Evolutionary conservation across 2,888 invertebrate species (phyloP).

Genomic region (Glaucopsyche alexis): DNA sequence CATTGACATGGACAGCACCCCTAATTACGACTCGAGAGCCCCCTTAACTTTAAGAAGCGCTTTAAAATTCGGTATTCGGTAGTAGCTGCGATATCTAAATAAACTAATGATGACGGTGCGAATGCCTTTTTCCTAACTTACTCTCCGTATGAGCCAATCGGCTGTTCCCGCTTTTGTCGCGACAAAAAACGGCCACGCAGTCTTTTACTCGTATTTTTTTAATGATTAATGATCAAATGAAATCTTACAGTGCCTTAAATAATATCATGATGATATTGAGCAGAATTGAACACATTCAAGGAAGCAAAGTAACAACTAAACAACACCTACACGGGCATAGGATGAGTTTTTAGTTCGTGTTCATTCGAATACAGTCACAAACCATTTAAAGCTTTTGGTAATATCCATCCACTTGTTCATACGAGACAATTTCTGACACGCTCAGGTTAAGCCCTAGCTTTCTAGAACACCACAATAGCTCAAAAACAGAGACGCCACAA

Average conservation of each 20-base stretch:
- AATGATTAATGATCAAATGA: conserved; percentile 28
- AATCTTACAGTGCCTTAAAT: conserved; percentile 36
- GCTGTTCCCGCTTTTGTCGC: conserved; percentile 7
- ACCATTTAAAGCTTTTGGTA: conserved; percentile 25
- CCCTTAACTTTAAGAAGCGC: too few relatives aligned
- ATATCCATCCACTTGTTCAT: conserved; percentile 6
- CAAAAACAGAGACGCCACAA: neutral
- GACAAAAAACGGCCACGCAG: conserved; percentile 40
- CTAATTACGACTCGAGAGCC: too few relatives aligned
- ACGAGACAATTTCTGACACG: neutral
- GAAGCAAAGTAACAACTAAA: conserved; percentile 57
- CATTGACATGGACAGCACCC: neutral
- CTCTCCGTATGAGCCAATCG: neutral
- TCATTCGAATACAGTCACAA: conserved; percentile 1
- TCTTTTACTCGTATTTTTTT: conserved; percentile 33
- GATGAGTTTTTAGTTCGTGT: conserved; percentile 26
- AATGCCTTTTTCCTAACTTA: neutral
- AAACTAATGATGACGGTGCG: neutral
- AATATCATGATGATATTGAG: conserved; percentile 53
- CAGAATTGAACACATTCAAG: conserved; percentile 73
- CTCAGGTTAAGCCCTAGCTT: neutral
- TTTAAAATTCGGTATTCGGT: neutral
- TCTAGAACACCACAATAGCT: too few relatives aligned
- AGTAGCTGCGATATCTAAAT: neutral
- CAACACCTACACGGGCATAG: conserved; percentile 17